Conservation (phyloP, 1,140 invertebrate genomes). For the Thrips palmi region DNA sequence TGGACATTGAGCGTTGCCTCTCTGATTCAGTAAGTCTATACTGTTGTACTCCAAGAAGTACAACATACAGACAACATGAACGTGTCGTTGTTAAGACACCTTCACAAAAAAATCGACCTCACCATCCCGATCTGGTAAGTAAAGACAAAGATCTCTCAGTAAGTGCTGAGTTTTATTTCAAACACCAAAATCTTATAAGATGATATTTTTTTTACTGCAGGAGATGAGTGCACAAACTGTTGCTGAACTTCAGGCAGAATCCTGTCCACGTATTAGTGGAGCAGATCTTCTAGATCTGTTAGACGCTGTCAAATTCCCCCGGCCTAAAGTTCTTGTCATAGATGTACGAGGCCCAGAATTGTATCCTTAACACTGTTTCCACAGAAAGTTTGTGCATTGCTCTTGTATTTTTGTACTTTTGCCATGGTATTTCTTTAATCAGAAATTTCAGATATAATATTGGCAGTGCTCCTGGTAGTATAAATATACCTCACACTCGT, state of each 20-base stretch:
- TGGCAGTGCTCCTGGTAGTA: constrained; percentile 53
- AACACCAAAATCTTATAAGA: constrained; percentile 12
- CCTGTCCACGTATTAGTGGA: constrained; percentile 63
- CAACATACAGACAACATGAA: constrained; percentile 66
- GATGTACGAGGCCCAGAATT: constrained; percentile 54
- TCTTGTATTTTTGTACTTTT: constrained; percentile 8
- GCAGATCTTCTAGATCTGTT: constrained; percentile 63
- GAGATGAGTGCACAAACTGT: constrained; percentile 48
- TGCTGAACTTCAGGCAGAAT: constrained; percentile 46
- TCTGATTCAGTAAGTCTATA: constrained; percentile 76
- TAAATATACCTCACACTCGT: constrained; percentile 70
- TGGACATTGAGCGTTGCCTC: constrained; percentile 86
- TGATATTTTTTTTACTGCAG: constrained; percentile 28
- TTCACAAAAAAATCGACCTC: neutral
- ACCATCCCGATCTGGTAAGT: constrained; percentile 16
- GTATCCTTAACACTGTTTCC: constrained; percentile 27
- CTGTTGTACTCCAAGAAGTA: constrained; percentile 68
- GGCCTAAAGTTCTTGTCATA: constrained; percentile 48
- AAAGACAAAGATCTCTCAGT: neutral
- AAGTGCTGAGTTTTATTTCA: constrained; percentile 10
- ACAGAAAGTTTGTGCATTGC: constrained; percentile 1
- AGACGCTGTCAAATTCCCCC: constrained; percentile 30
- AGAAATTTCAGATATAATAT: constrained; percentile 41
- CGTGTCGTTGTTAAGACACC: too few species aligned
- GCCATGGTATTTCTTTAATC: constrained; percentile 9